Conservation (phyloP, 2,888 invertebrate species). For the Tanypteryx hageni region DNA sequence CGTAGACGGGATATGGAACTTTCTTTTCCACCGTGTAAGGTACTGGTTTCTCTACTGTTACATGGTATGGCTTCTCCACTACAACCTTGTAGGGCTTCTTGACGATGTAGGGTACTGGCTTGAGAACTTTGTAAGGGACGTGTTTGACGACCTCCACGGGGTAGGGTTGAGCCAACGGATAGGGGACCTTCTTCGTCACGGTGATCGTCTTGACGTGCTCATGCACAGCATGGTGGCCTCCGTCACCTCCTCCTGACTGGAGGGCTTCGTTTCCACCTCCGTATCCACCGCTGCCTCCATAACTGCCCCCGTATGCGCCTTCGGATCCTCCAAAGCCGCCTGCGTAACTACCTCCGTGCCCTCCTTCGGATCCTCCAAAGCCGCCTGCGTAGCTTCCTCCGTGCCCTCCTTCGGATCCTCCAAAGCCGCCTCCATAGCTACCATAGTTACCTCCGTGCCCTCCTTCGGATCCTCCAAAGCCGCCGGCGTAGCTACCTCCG, state of each 20-base stretch:
- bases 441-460: constrained; percentile 38
- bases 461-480: neutral
- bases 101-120: constrained; percentile 70
- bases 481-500: neutral
- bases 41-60: constrained; percentile 71
- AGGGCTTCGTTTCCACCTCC: constrained; percentile 65
- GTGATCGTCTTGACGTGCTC: constrained; percentile 68
- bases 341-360: too few species aligned
- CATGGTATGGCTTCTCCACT: constrained; percentile 70
- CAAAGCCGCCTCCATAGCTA: neutral
- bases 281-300: constrained; percentile 34
- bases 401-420: neutral
- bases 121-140: constrained; percentile 70
- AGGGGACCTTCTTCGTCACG: constrained; percentile 69
- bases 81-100: constrained; percentile 70
- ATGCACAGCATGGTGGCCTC: constrained; percentile 22
- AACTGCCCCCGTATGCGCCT: neutral
- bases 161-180: constrained; percentile 66
- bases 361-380: constrained; percentile 57
- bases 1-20: constrained; percentile 69
- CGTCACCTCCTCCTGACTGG: constrained; percentile 16
- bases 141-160: constrained; percentile 65
- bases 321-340: constrained; percentile 19
- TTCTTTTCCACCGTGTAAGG: constrained; percentile 70
- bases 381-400: constrained; percentile 64